Conservation (phyloP, 2,113 vertebrate species). For the Progne subis region DNA sequence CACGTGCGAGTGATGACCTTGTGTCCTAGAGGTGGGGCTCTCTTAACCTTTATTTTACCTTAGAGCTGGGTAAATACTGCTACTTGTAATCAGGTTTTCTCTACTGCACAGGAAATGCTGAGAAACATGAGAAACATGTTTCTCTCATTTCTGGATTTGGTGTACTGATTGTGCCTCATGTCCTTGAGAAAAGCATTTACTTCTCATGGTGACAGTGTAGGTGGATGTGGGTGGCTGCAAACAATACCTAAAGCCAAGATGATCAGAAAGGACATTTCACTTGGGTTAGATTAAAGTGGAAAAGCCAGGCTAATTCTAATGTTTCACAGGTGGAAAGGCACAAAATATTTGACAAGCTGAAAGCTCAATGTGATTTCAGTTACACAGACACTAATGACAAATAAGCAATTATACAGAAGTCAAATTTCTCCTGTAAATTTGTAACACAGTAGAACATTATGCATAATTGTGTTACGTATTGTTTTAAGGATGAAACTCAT, state of each 20-base stretch:
- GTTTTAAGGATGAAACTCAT: constrained; percentile 63
- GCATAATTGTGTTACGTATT: constrained; percentile 48
- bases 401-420: constrained; percentile 64
- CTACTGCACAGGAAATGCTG: background rate
- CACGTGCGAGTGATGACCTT: background rate
- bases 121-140: background rate
- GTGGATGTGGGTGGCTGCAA: background rate
- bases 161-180: background rate
- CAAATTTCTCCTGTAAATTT: constrained; percentile 54
- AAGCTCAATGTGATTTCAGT: constrained; percentile 2
- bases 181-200: background rate
- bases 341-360: background rate
- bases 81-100: background rate
- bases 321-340: constrained; percentile 27
- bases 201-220: background rate
- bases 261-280: background rate
- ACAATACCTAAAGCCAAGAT: background rate
- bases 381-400: constrained; percentile 43
- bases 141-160: background rate
- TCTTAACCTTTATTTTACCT: background rate
- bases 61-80: background rate
- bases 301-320: background rate
- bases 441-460: constrained; percentile 43
- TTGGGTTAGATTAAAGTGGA: background rate
- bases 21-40: background rate